phyloP scores from a whole-genome alignment of 23 tunicate species.

The Clavelina lepadiformis region DNA sequence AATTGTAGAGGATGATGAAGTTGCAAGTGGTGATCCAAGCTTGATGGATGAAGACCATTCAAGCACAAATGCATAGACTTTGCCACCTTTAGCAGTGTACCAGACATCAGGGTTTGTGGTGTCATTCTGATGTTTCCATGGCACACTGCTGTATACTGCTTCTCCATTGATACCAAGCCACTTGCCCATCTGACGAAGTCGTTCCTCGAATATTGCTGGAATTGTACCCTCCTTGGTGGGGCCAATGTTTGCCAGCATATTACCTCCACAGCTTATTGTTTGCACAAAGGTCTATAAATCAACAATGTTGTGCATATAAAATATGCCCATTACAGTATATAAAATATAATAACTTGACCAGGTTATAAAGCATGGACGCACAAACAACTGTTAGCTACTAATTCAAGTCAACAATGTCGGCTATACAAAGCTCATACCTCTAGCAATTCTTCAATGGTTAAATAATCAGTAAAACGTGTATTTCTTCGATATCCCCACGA shows the following conservation, averaged over 20 bases:
- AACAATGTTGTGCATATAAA: slow-evolving; percentile 51
- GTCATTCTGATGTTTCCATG: slow-evolving; percentile 57
- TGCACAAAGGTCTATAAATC: slow-evolving; percentile 42
- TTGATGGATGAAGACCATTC: slow-evolving; percentile 35
- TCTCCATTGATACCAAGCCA: slow-evolving; percentile 52
- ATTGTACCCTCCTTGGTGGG: slow-evolving; percentile 78
- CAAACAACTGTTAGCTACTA: no score
- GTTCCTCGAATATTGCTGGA: slow-evolving; percentile 35
- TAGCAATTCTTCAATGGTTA: slow-evolving; percentile 31
- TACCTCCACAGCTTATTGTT: slow-evolving; percentile 70
- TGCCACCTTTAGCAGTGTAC: slow-evolving; percentile 22
- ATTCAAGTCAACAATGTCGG: no score
- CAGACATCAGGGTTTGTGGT: slow-evolving; percentile 27
- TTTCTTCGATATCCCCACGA: slow-evolving; percentile 50
- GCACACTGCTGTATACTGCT: slow-evolving; percentile 44
- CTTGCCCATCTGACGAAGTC: slow-evolving; percentile 41
- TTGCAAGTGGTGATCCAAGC: slow-evolving; percentile 34
- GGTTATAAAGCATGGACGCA: no score
- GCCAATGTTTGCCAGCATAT: slow-evolving; percentile 65
- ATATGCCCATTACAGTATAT: no score
- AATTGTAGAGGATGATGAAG: slow-evolving; percentile 17
- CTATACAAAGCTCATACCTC: no score
- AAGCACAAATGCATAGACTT: slow-evolving; percentile 25
- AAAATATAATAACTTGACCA: no score
- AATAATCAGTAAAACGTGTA: slow-evolving; percentile 20